phyloP scores from a whole-genome alignment of 2,113 vertebrate genomes.

The Macroglossus sobrinus region DNA sequence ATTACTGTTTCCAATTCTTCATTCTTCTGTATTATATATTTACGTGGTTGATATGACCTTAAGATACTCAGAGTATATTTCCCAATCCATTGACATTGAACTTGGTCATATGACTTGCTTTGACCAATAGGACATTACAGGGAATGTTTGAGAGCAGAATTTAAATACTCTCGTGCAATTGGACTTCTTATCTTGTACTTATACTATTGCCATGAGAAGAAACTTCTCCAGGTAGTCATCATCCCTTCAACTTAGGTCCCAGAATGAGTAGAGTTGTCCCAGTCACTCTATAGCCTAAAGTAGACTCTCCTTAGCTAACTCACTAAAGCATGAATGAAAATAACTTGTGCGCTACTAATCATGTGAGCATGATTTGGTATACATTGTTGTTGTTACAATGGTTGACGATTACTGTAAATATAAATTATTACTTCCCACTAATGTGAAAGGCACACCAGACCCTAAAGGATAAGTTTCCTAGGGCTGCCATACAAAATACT shows the following conservation, averaged over 20 bases:
- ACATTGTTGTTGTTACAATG: not conserved
- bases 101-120: not conserved
- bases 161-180: not conserved
- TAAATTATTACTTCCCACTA: not conserved
- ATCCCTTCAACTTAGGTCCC: not conserved
- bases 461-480: not conserved
- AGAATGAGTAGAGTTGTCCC: not conserved
- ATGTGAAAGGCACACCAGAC: not conserved
- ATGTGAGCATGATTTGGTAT: not conserved
- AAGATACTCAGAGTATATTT: not conserved
- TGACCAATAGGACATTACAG: not conserved
- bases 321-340: not conserved
- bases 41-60: not conserved
- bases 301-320: not conserved
- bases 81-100: not conserved
- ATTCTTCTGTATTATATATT: not conserved
- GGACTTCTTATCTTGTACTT: not conserved
- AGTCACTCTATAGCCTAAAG: not conserved
- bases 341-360: not conserved
- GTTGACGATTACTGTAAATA: not conserved
- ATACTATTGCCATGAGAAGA: not conserved
- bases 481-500: not conserved
- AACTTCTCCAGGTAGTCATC: not conserved
- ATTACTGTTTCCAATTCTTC: not conserved
- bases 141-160: not conserved